Percentiles rank a stretch among this genome's conserved stretches.
Evolutionary conservation across 53 echinoderm and acorn worm genomes (phyloP).

Genomic region (Echinarachnius parma): DNA sequence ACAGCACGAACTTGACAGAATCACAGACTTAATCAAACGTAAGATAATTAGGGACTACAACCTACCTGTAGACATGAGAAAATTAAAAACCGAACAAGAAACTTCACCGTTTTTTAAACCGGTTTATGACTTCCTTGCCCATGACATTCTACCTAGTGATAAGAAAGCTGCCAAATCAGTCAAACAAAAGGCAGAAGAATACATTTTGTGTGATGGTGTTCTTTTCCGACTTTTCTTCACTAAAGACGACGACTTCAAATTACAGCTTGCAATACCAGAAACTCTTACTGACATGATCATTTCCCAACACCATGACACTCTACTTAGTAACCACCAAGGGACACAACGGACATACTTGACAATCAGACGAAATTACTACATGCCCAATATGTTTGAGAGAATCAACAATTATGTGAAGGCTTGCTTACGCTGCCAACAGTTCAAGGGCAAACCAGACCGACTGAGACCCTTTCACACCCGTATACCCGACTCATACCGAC

Average conservation of each 20-base stretch:
- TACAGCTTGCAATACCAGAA: slow-evolving; percentile 53
- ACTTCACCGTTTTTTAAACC: slow-evolving; percentile 42
- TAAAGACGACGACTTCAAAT: slow-evolving; percentile 33
- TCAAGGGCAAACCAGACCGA: slow-evolving; percentile 48
- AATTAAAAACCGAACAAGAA: slow-evolving; percentile 38
- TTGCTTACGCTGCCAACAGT: slow-evolving; percentile 51
- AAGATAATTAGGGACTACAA: slow-evolving; percentile 60
- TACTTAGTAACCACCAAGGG: slow-evolving; percentile 56
- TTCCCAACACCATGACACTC: slow-evolving; percentile 50
- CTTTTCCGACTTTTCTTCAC: slow-evolving; percentile 42
- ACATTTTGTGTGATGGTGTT: slow-evolving; percentile 50
- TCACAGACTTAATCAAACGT: slow-evolving; percentile 31
- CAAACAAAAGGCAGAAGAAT: slow-evolving; percentile 37
- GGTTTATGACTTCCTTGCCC: slow-evolving; percentile 36
- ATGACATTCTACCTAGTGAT: slow-evolving; percentile 46
- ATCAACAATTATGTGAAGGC: slow-evolving; percentile 43
- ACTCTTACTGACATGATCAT: slow-evolving; percentile 48
- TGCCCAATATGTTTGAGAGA: slow-evolving; percentile 58
- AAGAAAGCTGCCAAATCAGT: slow-evolving; percentile 43
- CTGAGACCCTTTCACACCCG: slow-evolving; percentile 49
- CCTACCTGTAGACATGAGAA: slow-evolving; percentile 32
- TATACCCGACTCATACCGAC: slow-evolving; percentile 53
- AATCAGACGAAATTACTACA: slow-evolving; percentile 51
- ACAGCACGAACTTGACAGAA: slow-evolving; percentile 38
- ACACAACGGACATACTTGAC: slow-evolving; percentile 54